phyloP scores from a whole-genome alignment of 2,113 vertebrate genomes.

The Xerus inauris region DNA sequence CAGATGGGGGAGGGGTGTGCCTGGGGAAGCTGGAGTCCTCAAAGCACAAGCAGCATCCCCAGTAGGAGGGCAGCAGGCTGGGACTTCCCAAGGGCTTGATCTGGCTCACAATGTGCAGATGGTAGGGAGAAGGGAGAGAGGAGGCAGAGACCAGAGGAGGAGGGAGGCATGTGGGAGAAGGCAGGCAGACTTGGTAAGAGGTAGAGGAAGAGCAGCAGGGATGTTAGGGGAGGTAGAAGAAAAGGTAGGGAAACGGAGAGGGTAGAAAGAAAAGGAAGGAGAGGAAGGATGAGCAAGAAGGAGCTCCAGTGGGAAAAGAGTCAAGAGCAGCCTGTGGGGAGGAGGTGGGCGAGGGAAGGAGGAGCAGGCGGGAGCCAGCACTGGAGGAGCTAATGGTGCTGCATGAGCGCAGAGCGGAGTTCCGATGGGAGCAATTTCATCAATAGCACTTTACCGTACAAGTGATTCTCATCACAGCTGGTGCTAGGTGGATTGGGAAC shows the following conservation, averaged over 20 bases:
- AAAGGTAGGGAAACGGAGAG: neutral
- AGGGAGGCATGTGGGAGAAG: neutral
- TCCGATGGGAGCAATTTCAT: conserved; percentile 82
- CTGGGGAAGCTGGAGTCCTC: neutral
- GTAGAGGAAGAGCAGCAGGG: conserved; percentile 44
- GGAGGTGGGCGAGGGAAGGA: neutral
- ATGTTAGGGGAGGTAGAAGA: neutral
- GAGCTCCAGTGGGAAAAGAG: neutral
- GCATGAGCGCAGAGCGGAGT: neutral
- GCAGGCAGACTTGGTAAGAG: conserved; percentile 50
- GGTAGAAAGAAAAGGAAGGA: neutral
- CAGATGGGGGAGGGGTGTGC: neutral
- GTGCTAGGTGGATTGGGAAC: conserved; percentile 77
- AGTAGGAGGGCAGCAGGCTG: neutral
- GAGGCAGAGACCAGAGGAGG: conserved; percentile 53
- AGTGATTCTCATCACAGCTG: conserved; percentile 84
- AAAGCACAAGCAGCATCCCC: neutral
- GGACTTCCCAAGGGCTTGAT: neutral
- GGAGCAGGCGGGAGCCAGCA: fast-evolving
- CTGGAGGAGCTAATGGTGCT: neutral
- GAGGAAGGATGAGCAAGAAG: neutral
- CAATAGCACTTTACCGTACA: conserved; percentile 80
- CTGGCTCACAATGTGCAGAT: neutral
- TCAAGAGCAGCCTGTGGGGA: neutral
- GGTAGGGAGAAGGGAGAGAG: neutral